Evolutionary conservation across 2,113 vertebrate genomes (phyloP).

Genomic region (Platysteira castanea): DNA sequence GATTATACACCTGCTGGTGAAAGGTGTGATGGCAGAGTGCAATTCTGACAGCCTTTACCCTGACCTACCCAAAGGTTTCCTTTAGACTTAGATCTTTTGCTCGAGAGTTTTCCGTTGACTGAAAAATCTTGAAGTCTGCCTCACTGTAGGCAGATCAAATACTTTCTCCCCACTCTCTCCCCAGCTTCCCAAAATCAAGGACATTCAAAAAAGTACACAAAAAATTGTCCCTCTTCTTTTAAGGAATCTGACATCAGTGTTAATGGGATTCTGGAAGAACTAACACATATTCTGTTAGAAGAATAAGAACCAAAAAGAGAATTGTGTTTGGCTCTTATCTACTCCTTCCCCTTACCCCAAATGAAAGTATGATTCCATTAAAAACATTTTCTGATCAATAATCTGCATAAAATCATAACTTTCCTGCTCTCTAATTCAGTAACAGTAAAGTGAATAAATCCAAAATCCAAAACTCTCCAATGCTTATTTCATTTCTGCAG

Average conservation of each 20-base stretch:
- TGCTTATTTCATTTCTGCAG: neutral
- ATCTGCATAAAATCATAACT: neutral
- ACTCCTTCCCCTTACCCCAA: neutral
- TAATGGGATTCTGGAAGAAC: neutral
- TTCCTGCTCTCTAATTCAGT: neutral
- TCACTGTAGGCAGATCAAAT: neutral
- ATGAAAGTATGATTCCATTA: neutral
- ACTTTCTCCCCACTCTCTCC: neutral
- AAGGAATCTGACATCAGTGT: neutral
- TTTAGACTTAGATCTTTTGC: neutral
- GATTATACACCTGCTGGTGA: neutral
- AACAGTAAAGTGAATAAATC: neutral
- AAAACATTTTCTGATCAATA: neutral
- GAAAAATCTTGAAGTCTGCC: neutral
- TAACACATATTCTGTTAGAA: neutral
- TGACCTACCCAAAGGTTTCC: neutral
- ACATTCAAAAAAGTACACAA: neutral
- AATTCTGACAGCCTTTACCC: neutral
- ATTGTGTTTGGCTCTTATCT: neutral
- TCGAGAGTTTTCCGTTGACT: neutral
- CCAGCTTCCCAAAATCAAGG: neutral
- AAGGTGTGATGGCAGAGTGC: accelerated
- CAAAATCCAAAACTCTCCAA: neutral
- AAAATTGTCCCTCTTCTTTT: neutral
- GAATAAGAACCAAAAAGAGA: neutral